phyloP scores from a whole-genome alignment of 2,113 vertebrate genomes.

The Neodontobutis hainanensis region DNA sequence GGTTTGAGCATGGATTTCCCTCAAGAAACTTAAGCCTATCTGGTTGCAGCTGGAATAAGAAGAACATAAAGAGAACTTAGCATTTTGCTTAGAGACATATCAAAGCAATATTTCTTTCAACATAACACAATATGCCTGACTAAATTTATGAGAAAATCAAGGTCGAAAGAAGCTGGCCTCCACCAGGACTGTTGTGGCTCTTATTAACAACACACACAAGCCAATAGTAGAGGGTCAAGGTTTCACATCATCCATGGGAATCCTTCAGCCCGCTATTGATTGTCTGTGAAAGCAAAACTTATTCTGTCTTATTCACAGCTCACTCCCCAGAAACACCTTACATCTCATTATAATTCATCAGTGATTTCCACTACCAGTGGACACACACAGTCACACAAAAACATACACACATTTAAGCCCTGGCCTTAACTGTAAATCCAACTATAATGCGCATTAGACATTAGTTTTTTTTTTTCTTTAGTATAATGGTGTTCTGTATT shows the following conservation, averaged over 20 bases:
- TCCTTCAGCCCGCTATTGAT: slow-evolving; percentile 68
- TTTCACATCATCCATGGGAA: slow-evolving; percentile 66
- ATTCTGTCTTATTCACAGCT: slow-evolving; percentile 45
- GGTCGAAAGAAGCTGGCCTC: slow-evolving; percentile 20
- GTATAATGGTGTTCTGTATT: background rate
- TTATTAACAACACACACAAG: slow-evolving; percentile 64
- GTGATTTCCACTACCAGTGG: slow-evolving; percentile 57
- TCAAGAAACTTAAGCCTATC: no score
- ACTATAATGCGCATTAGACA: slow-evolving; percentile 70
- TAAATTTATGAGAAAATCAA: background rate
- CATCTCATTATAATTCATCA: slow-evolving; percentile 76
- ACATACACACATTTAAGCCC: slow-evolving; percentile 48
- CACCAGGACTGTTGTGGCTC: slow-evolving; percentile 39
- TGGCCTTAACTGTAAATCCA: slow-evolving; percentile 73
- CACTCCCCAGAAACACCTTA: slow-evolving; percentile 73
- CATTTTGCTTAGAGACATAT: no score
- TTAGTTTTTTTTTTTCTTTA: background rate
- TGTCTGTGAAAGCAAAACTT: slow-evolving; percentile 46
- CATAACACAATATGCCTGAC: background rate
- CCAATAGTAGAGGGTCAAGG: slow-evolving; percentile 56
- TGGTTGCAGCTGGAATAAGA: no score
- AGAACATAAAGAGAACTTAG: no score
- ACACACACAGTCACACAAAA: slow-evolving; percentile 37
- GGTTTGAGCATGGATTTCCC: no score
- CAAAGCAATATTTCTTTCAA: background rate